Percentiles rank a stretch among this genome's conserved stretches.
phyloP scores from a whole-genome alignment of 2,888 invertebrate genomes.

The Ormia ochracea region DNA sequence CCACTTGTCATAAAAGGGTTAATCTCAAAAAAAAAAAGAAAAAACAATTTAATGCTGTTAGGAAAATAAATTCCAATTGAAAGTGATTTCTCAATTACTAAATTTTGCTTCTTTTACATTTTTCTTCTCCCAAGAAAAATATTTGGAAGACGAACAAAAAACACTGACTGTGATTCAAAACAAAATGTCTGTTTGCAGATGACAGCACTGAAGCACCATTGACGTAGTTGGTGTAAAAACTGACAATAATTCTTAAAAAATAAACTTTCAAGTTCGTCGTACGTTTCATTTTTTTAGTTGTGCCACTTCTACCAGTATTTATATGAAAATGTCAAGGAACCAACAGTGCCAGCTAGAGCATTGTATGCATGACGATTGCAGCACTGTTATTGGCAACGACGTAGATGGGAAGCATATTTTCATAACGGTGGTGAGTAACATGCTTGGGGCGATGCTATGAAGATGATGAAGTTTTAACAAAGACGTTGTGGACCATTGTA shows the following conservation, averaged over 20 bases:
- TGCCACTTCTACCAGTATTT: background rate
- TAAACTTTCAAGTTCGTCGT: conserved; percentile 21
- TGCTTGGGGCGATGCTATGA: background rate
- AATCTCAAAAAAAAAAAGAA: too few species aligned
- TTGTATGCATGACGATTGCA: background rate
- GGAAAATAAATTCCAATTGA: conserved; percentile 33
- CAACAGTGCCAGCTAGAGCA: background rate
- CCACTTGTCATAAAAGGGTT: conserved; percentile 9
- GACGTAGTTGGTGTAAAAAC: background rate
- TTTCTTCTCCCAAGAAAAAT: conserved; percentile 5
- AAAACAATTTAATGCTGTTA: conserved; percentile 30
- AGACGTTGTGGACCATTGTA: conserved; percentile 13
- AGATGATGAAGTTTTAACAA: conserved; percentile 34
- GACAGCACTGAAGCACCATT: background rate
- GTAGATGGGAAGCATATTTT: conserved; percentile 24
- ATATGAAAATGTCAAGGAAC: background rate
- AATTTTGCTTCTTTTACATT: too few species aligned
- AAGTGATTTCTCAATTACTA: conserved; percentile 32
- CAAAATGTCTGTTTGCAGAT: conserved; percentile 32
- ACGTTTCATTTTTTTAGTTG: background rate
- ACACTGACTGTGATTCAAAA: conserved; percentile 30
- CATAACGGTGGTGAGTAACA: conserved; percentile 14
- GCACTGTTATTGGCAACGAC: background rate
- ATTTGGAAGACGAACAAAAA: background rate
- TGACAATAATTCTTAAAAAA: conserved; percentile 16